Evolutionary conservation across 2,113 vertebrate genomes (phyloP), one percentile per base, ranked within the genome.

Genomic region (Oxyruncus cristatus): DNA sequence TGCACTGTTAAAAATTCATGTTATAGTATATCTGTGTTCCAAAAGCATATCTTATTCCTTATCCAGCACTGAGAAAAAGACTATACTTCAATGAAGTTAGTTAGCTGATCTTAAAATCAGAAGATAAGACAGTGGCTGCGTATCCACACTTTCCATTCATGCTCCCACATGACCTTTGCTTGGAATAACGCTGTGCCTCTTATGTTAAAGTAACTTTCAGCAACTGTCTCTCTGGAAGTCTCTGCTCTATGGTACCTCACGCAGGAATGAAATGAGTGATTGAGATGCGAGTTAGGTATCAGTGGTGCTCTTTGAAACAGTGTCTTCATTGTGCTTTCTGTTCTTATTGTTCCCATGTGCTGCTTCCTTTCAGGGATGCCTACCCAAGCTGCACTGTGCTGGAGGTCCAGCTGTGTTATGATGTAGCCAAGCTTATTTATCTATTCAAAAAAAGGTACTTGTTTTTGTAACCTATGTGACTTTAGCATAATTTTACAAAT

Each of bases 401-500:
- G 80, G 98, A 98, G 4, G 99, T 99, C 14, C 98, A 98, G 84
- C 92, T 99, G 72, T 99, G 98, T 71, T 99, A 99, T 2, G 80
- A 99, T 0, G 99, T 99, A 83, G 96, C 98, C 78, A 98, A 97
- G 70, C 98, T 99, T 66, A 98, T 99, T 52, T 14, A 97, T 58
- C 97, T 99, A 15, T 98, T 98, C 96, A 98, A 94, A 70, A 98
- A 99, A 97, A 99, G 98, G 99, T 99, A 95, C 18, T 58, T 74
- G 6, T 21, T 84, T 85, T 70, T 67, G 56, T 78, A 67, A 35
- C 44, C 63, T 61, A 5, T 13, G 2, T 0, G 0, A 50, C 4
- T 89, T 79, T 58, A 61, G 49, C 12, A 19, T 82, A 37, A 37
- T 56, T 68, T 35, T 71, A 9, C 28, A 17, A 73, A 66, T 68